Evolutionary conservation across 2,797 vertebrate species (phyloP).

Genomic region (Takifugu rubripes): DNA sequence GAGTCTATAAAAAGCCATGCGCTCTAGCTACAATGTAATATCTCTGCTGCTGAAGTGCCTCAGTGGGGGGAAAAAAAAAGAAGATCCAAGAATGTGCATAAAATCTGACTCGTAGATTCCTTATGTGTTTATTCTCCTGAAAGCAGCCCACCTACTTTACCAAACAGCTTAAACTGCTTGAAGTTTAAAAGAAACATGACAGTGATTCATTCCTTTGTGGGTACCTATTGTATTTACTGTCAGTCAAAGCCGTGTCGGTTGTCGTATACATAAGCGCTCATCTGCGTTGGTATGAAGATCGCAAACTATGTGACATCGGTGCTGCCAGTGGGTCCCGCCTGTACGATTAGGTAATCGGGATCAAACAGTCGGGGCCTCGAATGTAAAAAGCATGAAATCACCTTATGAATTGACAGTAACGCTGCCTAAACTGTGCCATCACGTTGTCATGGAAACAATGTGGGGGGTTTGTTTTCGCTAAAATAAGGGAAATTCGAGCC

Average conservation of each 20-base stretch:
- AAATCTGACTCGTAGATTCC: slow-evolving; percentile 41
- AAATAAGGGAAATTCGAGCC: slow-evolving; percentile 31
- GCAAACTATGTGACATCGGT: slow-evolving; percentile 5
- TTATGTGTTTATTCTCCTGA: slow-evolving; percentile 38
- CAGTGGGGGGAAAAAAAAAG: slow-evolving; percentile 20
- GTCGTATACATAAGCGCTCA: slow-evolving; percentile 26
- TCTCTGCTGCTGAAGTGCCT: slow-evolving; percentile 37
- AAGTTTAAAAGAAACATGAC: slow-evolving; percentile 29
- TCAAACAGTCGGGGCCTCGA: slow-evolving; percentile 1
- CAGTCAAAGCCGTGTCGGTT: slow-evolving; percentile 42
- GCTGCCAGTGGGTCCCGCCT: not conserved
- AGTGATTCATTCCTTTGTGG: slow-evolving; percentile 49
- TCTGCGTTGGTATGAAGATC: slow-evolving; percentile 11
- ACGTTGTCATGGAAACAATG: slow-evolving; percentile 61
- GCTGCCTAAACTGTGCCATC: slow-evolving; percentile 33
- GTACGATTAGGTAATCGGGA: slow-evolving; percentile 3
- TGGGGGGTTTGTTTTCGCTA: slow-evolving; percentile 1
- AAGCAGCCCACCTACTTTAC: slow-evolving; percentile 50
- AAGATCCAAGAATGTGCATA: slow-evolving; percentile 32
- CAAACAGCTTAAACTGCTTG: slow-evolving; percentile 27
- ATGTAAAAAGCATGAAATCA: slow-evolving; percentile 3
- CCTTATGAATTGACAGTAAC: slow-evolving; percentile 10
- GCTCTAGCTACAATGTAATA: slow-evolving; percentile 37
- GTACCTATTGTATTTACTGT: slow-evolving; percentile 43
- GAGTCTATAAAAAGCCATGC: slow-evolving; percentile 59